phyloP scores from a whole-genome alignment of 2,113 vertebrate genomes.

The Helogale parvula region DNA sequence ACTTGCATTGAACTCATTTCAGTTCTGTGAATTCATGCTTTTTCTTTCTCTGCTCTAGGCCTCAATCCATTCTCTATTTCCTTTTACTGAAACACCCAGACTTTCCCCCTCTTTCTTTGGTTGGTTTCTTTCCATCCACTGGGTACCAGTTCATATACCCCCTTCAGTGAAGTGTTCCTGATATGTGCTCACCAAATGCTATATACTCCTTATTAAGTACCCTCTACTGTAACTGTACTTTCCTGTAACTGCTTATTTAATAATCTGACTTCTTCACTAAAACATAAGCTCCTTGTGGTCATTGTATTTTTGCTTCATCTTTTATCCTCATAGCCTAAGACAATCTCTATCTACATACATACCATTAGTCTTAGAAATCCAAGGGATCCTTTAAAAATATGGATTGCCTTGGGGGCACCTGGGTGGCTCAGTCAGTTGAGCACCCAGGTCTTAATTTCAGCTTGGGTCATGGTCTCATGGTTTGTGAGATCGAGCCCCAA shows the following conservation, averaged over 20 bases:
- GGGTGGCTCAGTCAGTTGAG: no score
- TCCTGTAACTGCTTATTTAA: neutral
- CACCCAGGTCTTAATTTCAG: no score
- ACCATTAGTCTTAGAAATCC: neutral
- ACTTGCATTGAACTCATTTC: neutral
- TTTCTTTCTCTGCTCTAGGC: neutral
- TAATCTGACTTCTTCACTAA: neutral
- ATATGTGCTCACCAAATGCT: neutral
- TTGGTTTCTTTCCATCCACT: neutral
- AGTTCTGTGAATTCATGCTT: neutral
- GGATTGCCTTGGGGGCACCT: neutral
- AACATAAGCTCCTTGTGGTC: neutral
- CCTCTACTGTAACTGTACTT: neutral
- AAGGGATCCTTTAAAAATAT: neutral
- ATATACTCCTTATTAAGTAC: neutral
- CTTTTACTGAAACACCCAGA: neutral
- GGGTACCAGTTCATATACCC: neutral
- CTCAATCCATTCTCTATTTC: neutral
- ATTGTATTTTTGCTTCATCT: neutral
- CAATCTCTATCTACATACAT: no score
- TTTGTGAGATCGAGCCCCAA: no score
- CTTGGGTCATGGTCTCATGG: no score
- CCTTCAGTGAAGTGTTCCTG: neutral
- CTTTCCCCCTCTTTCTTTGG: neutral
- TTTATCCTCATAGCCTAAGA: neutral